Evolutionary conservation across 2,113 vertebrate genomes (phyloP), one percentile per base, ranked within the genome.

Genomic region (Psilopsiagon aurifrons): DNA sequence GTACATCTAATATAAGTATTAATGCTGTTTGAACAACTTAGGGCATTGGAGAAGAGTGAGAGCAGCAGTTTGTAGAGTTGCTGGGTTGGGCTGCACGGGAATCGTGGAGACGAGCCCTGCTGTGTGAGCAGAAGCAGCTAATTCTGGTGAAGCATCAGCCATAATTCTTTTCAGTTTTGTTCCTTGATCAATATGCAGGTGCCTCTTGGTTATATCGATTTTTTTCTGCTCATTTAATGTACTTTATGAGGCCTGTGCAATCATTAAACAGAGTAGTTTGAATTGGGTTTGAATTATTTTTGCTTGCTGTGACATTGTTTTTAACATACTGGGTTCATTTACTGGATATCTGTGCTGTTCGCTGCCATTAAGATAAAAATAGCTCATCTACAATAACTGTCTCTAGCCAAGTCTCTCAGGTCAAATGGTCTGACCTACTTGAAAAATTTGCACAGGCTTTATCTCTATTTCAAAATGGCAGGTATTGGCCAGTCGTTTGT

Each of bases 251-350:
- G 84, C 60, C 51, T 92, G 35, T 71, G 9, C 41, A 75, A 2
- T 96, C 54, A 66, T 88, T 94, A 90, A 81, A 47, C 81, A 51
- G 71, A 90, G 71, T 67, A 13, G 44, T 90, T 90, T 90, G 75
- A 90, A 93, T 87, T 59, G 44, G 8, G 12, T 95, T 85, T 83
- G 80, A 93, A 81, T 92, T 96, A 71, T 75, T 96, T 95, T 95
- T 14, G 37, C 39, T 96, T 88, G 28, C 51, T 83, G 29, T 0
- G 6, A 70, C 27, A 13, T 54, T 92, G 71, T 59, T 95, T 94
- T 90, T 92, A 78, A 44, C 47, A 10, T 62, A 46, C 43, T 35
- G 71, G 5, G 28, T 73, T 90, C 63, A 25, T 80, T 96, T 96
- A 76, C 47, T 91, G 85, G 74, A 31, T 89, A 41, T 87, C 57